Evolutionary conservation across 2,888 invertebrate genomes (phyloP).

Genomic region (Agonopterix arenella): DNA sequence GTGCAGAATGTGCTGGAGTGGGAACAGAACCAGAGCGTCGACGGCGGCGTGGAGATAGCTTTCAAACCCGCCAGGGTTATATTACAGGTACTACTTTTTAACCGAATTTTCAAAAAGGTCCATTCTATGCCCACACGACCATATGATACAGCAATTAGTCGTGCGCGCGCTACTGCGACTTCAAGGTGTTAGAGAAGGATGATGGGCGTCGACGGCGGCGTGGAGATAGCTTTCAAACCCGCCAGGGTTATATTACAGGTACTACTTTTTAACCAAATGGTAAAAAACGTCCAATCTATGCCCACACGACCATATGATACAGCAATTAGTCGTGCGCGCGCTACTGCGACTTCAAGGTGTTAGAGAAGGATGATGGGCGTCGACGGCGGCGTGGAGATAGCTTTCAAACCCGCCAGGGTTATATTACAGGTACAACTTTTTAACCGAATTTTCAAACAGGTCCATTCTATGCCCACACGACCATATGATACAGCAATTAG

Average conservation of each 20-base stretch:
- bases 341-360: conserved; percentile 97
- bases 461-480: too few relatives aligned
- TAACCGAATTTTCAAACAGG: too few relatives aligned
- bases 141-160: too few relatives aligned
- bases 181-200: too few relatives aligned
- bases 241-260: conserved; percentile 97
- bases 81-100: conserved; percentile 82
- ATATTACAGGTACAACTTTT: conserved; percentile 86
- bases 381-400: conserved; percentile 89
- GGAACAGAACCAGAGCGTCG: conserved; percentile 83
- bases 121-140: too few relatives aligned
- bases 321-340: conserved; percentile 97
- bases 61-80: conserved; percentile 98
- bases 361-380: conserved; percentile 86
- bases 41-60: conserved; percentile 91
- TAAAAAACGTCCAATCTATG: too few relatives aligned
- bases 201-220: conserved; percentile 80
- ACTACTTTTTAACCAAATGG: conserved; percentile 1
- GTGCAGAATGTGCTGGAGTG: conserved; percentile 93
- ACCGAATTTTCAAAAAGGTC: too few relatives aligned
- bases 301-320: too few relatives aligned
- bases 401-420: conserved; percentile 97
- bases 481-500: too few relatives aligned
- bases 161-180: too few relatives aligned
- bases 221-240: too few relatives aligned